Conservation (phyloP, 2,797 vertebrate species). For the Dryobates pubescens region DNA sequence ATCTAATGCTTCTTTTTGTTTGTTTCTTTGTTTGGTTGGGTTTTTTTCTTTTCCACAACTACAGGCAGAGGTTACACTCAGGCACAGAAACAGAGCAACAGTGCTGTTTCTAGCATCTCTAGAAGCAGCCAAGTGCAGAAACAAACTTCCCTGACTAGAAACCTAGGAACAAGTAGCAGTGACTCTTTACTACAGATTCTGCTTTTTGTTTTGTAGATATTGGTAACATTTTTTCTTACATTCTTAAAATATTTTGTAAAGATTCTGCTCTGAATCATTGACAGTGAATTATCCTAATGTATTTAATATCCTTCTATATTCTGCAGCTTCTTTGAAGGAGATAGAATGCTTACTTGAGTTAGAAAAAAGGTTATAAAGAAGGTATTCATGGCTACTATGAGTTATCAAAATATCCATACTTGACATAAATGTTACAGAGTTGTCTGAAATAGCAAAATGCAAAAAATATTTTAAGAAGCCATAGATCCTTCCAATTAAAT, state of each 20-base stretch:
- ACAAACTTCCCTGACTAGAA: not conserved
- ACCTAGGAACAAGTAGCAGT: not conserved
- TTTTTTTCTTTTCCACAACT: not conserved
- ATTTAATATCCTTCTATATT: not conserved
- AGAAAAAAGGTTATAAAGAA: not conserved
- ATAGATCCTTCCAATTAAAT: slow-evolving; percentile 62
- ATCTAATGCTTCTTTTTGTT: not conserved
- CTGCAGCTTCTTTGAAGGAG: not conserved
- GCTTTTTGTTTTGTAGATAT: not conserved
- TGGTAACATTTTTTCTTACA: not conserved
- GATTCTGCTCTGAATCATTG: not conserved
- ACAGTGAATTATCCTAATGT: not conserved
- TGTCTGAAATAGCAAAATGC: slow-evolving; percentile 50
- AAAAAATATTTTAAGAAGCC: slow-evolving; percentile 64
- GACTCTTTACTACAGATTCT: not conserved
- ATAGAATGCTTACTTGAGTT: not conserved
- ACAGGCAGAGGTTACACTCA: not conserved
- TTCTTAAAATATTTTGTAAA: not conserved
- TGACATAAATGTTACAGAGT: slow-evolving; percentile 2
- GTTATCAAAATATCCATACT: not conserved
- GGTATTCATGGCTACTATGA: not conserved
- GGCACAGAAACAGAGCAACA: not conserved
- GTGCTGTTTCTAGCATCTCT: not conserved
- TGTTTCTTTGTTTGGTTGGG: not conserved
- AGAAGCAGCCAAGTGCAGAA: not conserved